A percentile compares a stretch with the other conserved stretches of the same genome.
These are phyloP conservation scores for Gobionotothen gibberifrons DNA, from an alignment of 2,797 vertebrate genomes.

Conservation along the genomic window DNA sequence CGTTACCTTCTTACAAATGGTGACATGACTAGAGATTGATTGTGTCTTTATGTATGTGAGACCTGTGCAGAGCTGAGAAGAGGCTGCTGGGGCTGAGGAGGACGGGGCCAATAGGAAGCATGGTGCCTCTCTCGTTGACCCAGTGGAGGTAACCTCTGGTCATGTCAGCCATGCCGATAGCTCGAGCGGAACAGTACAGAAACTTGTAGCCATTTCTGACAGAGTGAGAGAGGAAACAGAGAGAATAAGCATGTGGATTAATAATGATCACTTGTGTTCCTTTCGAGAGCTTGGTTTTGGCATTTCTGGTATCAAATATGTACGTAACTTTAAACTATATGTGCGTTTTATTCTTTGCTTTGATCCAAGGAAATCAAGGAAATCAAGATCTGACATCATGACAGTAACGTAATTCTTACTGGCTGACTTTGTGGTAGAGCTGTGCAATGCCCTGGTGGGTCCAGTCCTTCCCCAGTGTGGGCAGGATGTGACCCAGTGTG, in stretches of 20 bases:
- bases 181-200: conserved; percentile 95
- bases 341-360: not conserved
- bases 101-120: conserved; percentile 94
- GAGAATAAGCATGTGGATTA: not conserved
- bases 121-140: conserved; percentile 96
- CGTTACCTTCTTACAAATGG: too few species aligned
- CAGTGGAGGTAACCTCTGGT: conserved; percentile 96
- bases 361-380: not conserved
- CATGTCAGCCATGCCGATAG: conserved; percentile 98
- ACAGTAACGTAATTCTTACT: conserved; percentile 85
- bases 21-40: not conserved
- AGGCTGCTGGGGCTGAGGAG: conserved; percentile 97
- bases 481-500: conserved; percentile 96
- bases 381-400: not conserved
- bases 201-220: conserved; percentile 97
- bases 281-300: not conserved
- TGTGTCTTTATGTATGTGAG: conserved; percentile 1
- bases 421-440: conserved; percentile 98
- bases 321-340: not conserved
- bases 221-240: not conserved
- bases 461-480: conserved; percentile 99
- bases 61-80: conserved; percentile 97
- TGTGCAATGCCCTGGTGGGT: conserved; percentile 98
- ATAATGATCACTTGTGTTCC: not conserved
- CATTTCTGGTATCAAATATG: not conserved